phyloP scores from a whole-genome alignment of 2,797 vertebrate genomes.

The Emys orbicularis region DNA sequence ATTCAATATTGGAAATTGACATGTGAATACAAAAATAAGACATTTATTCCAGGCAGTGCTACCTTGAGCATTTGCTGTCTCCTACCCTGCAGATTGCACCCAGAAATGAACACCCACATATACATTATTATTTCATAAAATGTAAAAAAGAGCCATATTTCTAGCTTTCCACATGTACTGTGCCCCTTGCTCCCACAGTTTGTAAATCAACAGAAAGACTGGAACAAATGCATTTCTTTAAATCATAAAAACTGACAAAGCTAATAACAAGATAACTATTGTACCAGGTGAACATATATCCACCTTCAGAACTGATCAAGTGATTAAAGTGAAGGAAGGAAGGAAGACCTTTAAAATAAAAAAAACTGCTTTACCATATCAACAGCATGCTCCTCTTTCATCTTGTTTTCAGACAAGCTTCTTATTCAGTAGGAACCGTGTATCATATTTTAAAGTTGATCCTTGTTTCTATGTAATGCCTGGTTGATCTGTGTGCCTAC shows the following conservation, averaged over 20 bases:
- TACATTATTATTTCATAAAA: constrained; percentile 11
- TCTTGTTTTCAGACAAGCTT: not conserved
- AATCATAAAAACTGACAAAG: not conserved
- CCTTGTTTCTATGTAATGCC: not conserved
- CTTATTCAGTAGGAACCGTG: not conserved
- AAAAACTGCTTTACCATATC: not conserved
- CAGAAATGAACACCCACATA: not conserved
- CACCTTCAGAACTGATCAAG: constrained; percentile 11
- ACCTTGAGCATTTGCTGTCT: not conserved
- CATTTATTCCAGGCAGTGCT: not conserved
- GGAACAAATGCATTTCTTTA: constrained; percentile 48
- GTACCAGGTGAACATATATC: constrained; percentile 17
- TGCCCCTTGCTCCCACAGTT: not conserved
- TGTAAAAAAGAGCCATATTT: constrained; percentile 4
- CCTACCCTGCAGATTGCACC: not conserved
- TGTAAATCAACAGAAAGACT: constrained; percentile 7
- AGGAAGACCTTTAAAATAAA: constrained; percentile 1
- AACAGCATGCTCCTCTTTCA: not conserved
- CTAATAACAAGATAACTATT: not conserved
- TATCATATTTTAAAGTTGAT: not conserved
- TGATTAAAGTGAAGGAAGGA: constrained; percentile 26
- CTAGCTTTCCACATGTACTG: constrained; percentile 19
- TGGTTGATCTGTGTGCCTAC: not conserved
- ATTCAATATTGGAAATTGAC: not conserved
- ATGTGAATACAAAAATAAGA: not conserved